phyloP scores from a whole-genome alignment of 2,797 vertebrate species.

The Myripristis murdjan region DNA sequence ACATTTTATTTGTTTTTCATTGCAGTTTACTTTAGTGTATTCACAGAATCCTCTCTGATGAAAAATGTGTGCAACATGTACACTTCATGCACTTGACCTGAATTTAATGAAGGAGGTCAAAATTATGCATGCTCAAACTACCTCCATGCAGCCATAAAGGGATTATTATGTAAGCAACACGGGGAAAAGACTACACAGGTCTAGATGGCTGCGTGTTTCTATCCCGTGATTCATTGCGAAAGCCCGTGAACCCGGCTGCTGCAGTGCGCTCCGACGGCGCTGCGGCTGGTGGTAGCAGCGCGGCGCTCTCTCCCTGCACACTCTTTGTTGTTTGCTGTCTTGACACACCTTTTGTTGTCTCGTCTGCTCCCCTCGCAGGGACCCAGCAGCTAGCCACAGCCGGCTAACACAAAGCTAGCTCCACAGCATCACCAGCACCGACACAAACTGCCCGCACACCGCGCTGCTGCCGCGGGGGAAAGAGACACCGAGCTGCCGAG shows the following conservation, averaged over 20 bases:
- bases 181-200: too few species aligned
- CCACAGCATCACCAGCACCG: conserved; percentile 50
- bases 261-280: conserved; percentile 17
- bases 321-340: conserved; percentile 46
- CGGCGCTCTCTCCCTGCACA: not conserved
- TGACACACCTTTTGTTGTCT: conserved; percentile 79
- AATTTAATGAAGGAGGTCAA: too few species aligned
- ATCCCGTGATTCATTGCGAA: conserved; percentile 60
- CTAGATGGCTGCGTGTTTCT: too few species aligned
- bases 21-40: too few species aligned
- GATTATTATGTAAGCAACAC: too few species aligned
- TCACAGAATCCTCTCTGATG: too few species aligned
- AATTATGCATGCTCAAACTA: too few species aligned
- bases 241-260: not conserved
- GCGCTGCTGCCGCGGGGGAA: conserved; percentile 11
- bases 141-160: too few species aligned
- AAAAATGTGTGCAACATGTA: too few species aligned
- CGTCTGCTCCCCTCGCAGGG: not conserved
- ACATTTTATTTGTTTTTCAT: too few species aligned
- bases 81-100: too few species aligned
- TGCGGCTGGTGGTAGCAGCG: not conserved
- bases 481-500: conserved; percentile 19
- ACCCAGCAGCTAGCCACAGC: conserved; percentile 19
- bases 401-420: conserved; percentile 54
- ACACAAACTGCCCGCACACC: conserved; percentile 3